These are phyloP conservation scores for Triops longicaudatus DNA, from an alignment of 1,140 invertebrate species.

Conservation along the genomic window DNA sequence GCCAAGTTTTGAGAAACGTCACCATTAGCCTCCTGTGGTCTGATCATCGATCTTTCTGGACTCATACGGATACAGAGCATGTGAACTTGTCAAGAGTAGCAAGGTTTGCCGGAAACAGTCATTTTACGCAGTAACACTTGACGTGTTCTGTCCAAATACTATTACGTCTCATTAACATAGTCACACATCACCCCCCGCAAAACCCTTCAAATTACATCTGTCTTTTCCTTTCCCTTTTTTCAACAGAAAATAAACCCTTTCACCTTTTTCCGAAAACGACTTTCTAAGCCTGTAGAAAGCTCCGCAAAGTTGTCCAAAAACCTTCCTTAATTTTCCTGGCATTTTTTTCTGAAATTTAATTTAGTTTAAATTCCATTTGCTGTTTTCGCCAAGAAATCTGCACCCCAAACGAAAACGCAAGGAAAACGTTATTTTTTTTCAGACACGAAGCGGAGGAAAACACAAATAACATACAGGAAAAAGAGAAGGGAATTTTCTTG, in stretches of 20 bases:
- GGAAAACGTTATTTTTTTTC: background rate
- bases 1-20: background rate
- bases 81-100: background rate
- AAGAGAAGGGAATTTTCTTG: background rate
- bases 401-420: no score
- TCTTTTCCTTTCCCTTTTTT: background rate
- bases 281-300: no score
- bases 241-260: background rate
- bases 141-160: background rate
- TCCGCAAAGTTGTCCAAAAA: no score
- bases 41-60: background rate
- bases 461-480: background rate
- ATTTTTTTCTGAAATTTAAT: no score
- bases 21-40: background rate
- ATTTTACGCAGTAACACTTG: background rate
- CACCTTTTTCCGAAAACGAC: background rate
- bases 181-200: background rate
- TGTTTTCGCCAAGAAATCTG: no score
- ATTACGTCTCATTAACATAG: conserved; percentile 1
- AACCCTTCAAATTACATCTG: background rate
- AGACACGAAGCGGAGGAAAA: background rate
- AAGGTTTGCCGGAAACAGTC: background rate
- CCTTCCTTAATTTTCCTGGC: no score
- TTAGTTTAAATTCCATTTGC: no score
- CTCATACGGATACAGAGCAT: background rate